Evolutionary conservation across 2,113 vertebrate species (phyloP).

Genomic region (Ptyas mucosa): DNA sequence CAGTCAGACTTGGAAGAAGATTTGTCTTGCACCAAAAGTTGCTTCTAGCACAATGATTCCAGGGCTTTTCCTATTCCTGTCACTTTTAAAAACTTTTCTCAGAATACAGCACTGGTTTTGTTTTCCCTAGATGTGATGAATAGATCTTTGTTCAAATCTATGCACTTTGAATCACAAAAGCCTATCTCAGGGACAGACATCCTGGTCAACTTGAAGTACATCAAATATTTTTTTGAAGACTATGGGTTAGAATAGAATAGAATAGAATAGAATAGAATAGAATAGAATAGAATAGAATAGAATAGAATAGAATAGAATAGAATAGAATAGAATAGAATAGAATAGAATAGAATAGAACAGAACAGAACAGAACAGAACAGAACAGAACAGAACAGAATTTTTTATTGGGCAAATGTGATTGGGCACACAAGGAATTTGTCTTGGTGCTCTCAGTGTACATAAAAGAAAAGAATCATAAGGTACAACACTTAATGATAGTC

Average conservation of each 20-base stretch:
- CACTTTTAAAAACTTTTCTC: background rate
- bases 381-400: no score
- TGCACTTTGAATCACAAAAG: background rate
- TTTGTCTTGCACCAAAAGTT: background rate
- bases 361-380: no score
- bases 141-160: background rate
- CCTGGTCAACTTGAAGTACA: background rate
- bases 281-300: no score
- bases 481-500: no score
- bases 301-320: no score
- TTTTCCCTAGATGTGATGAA: background rate
- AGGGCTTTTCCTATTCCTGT: background rate
- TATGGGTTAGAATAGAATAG: background rate
- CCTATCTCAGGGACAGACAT: background rate
- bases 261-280: no score
- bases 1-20: background rate
- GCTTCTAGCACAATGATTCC: background rate
- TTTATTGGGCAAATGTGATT: no score
- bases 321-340: no score
- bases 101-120: background rate
- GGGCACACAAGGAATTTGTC: no score
- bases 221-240: background rate
- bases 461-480: no score
- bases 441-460: no score
- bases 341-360: no score